Conservation (phyloP, 92 coral and sea anemone species). For the Actinernus sp. region DNA sequence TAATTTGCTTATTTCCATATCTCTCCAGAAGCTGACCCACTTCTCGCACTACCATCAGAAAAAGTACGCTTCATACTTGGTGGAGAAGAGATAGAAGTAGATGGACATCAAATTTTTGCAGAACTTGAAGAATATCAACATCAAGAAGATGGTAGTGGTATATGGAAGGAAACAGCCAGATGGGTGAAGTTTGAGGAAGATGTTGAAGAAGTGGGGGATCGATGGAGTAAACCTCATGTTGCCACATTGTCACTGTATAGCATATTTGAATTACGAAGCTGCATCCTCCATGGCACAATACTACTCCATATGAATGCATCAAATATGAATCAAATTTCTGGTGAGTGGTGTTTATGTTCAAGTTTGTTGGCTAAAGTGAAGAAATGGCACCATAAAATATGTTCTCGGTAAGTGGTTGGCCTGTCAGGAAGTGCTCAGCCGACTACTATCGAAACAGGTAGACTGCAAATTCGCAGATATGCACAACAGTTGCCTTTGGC, state of each 20-base stretch:
- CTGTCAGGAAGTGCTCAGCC: too few relatives aligned
- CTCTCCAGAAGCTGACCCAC: slow-evolving; percentile 9
- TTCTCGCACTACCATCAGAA: slow-evolving; percentile 77
- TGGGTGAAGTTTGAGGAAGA: slow-evolving; percentile 99
- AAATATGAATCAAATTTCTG: slow-evolving; percentile 83
- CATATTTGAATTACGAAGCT: slow-evolving; percentile 94
- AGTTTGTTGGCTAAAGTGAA: not conserved
- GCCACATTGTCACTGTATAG: slow-evolving; percentile 96
- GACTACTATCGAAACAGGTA: too few relatives aligned
- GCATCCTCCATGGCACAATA: slow-evolving; percentile 88
- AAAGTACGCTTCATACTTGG: slow-evolving; percentile 98
- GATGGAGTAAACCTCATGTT: slow-evolving; percentile 99
- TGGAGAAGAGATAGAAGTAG: slow-evolving; percentile 85
- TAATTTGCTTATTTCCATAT: too few relatives aligned
- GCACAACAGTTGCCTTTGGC: too few relatives aligned
- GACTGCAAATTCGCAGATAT: too few relatives aligned
- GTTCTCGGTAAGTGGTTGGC: too few relatives aligned
- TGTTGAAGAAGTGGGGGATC: slow-evolving; percentile 98
- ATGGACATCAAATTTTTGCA: slow-evolving; percentile 89
- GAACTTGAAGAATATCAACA: slow-evolving; percentile 79
- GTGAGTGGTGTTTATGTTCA: too few relatives aligned
- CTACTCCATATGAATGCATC: slow-evolving; percentile 91
- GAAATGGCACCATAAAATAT: too few relatives aligned
- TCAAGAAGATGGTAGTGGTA: slow-evolving; percentile 81
- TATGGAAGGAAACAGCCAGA: slow-evolving; percentile 96